Conservation (phyloP, 2,797 vertebrate genomes). For the Lutra lutra region DNA sequence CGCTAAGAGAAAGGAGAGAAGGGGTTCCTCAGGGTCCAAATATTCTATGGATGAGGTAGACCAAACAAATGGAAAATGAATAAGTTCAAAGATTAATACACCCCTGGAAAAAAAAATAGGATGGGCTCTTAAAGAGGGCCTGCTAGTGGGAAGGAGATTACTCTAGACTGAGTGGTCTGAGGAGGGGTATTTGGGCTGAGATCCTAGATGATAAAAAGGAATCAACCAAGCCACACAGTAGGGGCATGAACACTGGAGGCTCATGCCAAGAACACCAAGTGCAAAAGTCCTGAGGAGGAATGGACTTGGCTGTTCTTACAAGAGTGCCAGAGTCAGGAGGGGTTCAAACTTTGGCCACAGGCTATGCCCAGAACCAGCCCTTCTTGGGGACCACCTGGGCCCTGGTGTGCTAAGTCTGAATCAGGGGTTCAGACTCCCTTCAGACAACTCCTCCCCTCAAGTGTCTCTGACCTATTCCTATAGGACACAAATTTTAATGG, state of each 20-base stretch:
- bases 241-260: background rate
- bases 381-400: background rate
- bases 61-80: background rate
- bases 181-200: background rate
- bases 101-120: background rate
- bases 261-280: background rate
- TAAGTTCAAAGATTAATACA: background rate
- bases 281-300: background rate
- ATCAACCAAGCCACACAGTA: background rate
- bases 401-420: background rate
- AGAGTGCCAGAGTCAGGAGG: background rate
- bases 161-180: background rate
- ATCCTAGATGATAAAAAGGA: background rate
- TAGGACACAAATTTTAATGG: constrained; percentile 14
- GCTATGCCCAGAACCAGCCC: background rate
- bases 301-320: background rate
- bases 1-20: background rate
- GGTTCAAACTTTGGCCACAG: background rate
- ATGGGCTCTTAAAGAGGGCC: background rate
- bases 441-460: background rate
- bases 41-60: background rate
- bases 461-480: background rate
- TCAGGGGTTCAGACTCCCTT: background rate
- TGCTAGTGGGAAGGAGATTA: background rate
- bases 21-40: background rate